Percentiles rank a stretch among this genome's conserved stretches.
Conservation (phyloP, 2,888 invertebrate genomes). For the Pheosia tremula region DNA sequence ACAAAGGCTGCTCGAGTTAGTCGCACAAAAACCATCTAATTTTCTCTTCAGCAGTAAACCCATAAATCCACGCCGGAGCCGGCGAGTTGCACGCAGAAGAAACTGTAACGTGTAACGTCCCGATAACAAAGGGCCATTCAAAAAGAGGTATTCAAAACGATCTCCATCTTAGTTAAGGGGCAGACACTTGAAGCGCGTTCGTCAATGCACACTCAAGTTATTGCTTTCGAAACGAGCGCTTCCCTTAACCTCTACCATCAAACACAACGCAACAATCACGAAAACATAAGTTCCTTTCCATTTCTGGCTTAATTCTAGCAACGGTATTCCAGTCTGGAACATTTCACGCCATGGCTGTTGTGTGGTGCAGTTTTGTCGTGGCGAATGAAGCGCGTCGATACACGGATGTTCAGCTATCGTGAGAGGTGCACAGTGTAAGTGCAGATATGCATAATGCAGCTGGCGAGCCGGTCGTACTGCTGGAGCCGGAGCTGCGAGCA, state of each 20-base stretch:
- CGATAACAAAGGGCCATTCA: conserved; percentile 67
- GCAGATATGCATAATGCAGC: conserved; percentile 74
- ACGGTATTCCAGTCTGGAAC: not conserved
- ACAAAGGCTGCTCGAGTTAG: conserved; percentile 18
- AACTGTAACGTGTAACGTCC: conserved; percentile 47
- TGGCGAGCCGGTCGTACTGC: conserved; percentile 63
- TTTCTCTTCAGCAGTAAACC: conserved; percentile 34
- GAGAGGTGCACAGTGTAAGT: conserved; percentile 65
- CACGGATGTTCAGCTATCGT: conserved; percentile 44
- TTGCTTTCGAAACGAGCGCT: conserved; percentile 69
- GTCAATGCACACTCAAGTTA: conserved; percentile 76
- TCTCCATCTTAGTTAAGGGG: conserved; percentile 72
- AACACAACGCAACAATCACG: not conserved
- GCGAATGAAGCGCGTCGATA: conserved; percentile 47
- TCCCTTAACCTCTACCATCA: conserved; percentile 47
- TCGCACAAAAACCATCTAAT: conserved; percentile 40
- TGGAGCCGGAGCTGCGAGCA: conserved; percentile 41
- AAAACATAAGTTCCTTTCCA: conserved; percentile 5
- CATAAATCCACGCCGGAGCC: conserved; percentile 32
- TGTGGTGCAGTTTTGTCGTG: conserved; percentile 13
- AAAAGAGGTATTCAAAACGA: conserved; percentile 71
- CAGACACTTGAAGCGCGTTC: conserved; percentile 71
- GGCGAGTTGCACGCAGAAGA: conserved; percentile 30
- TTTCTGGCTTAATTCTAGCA: conserved; percentile 6
- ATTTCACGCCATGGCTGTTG: conserved; percentile 30